A percentile compares a stretch with the other conserved stretches of the same genome.
These are phyloP conservation scores for Piaya cayana DNA, from an alignment of 2,113 vertebrate species.

Conservation along the genomic window DNA sequence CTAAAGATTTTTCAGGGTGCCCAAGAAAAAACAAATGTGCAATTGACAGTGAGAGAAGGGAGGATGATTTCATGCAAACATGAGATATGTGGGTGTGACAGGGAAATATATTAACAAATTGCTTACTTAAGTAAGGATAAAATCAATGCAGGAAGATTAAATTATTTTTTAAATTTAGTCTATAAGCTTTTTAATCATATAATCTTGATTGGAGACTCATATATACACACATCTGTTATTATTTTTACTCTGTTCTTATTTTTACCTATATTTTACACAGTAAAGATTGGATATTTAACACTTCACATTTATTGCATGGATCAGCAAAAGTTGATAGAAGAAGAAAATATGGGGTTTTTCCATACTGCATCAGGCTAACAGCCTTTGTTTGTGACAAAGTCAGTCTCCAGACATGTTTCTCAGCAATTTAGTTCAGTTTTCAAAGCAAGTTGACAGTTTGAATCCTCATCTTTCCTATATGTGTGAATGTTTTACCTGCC, in stretches of 20 bases:
- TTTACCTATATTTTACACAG: neutral
- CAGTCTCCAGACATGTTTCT: accelerated
- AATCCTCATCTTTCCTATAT: neutral
- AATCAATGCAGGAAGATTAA: neutral
- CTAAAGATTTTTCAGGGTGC: neutral
- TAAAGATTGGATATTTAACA: neutral
- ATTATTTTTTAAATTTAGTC: neutral
- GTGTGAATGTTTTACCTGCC: accelerated
- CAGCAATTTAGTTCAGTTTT: neutral
- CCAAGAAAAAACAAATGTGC: neutral
- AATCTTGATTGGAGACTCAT: neutral
- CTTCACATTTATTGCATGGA: neutral
- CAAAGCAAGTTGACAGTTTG: neutral
- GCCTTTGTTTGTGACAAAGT: neutral
- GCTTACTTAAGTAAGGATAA: neutral
- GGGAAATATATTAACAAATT: neutral
- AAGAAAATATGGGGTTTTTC: neutral
- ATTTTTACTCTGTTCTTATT: neutral
- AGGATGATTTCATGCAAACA: neutral
- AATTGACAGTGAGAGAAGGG: neutral
- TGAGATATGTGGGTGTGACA: neutral
- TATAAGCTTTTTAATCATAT: neutral
- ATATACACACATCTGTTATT: accelerated
- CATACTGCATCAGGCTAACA: neutral
- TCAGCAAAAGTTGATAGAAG: neutral